Evolutionary conservation across 2,113 vertebrate genomes (phyloP), one percentile per base, ranked within the genome.

Genomic region (Picathartes gymnocephalus): DNA sequence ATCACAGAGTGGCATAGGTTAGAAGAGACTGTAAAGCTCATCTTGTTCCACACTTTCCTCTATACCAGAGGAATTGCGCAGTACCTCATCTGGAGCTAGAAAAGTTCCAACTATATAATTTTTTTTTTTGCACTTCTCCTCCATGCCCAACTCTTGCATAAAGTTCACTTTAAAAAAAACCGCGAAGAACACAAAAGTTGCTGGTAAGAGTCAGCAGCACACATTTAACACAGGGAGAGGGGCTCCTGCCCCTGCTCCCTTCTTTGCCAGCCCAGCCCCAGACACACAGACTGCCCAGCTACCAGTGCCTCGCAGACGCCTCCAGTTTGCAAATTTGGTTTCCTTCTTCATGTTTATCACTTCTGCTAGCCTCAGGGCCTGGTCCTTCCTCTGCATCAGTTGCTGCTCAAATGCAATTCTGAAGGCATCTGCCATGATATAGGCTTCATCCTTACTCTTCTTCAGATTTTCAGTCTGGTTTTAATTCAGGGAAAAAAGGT

Each of bases 321-420:
- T 97, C 98, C 98, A 97, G 53, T 83, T 97, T 2, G 93, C 81
- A 79, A 95, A 78, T 42, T 95, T 96, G 6, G 90, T 97, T 50
- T 97, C 93, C 90, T 97, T 98, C 95, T 95, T 96, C 86, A 93
- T 51, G 56, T 81, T 96, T 35, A 98, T 97, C 48, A 96, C 90
- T 93, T 98, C 98, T 22, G 98, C 98, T 90, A 98, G 61, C 66
- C 98, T 97, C 74, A 99, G 96, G 62, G 98, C 98, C 69, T 98
- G 98, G 60, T 99, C 98, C 50, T 98, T 99, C 54, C 95, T 98
- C 95, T 98, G 98, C 97, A 97, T 98, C 90, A 99, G 94, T 53
- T 99, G 99, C 93, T 99, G 99, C 93, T 99, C 99, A 94, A 99
- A 99, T 9, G 99, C 99, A 68, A 99, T 99, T 65, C 99, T 98